phyloP scores from a whole-genome alignment of 2,888 invertebrate species.

The Morinoia aosen region DNA sequence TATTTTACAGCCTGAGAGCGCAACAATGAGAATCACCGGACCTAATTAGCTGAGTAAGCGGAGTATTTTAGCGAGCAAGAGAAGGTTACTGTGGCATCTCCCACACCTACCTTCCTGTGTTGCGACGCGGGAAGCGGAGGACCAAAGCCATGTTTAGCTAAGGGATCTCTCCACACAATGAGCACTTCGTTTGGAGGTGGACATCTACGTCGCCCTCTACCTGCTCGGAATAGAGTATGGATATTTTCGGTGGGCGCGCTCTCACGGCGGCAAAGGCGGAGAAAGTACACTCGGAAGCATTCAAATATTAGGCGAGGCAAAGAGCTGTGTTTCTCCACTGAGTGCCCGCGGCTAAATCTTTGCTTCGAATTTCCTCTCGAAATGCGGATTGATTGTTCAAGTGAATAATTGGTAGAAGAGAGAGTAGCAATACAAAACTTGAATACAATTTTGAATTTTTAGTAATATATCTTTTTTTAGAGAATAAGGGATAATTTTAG shows the following conservation, averaged over 20 bases:
- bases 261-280: background rate
- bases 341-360: background rate
- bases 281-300: background rate
- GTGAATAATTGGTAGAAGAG: background rate
- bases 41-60: background rate
- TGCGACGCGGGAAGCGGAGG: background rate
- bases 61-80: background rate
- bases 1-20: background rate
- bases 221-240: conserved; percentile 30
- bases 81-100: background rate
- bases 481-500: no score
- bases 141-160: conserved; percentile 8
- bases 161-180: conserved; percentile 20
- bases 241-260: background rate
- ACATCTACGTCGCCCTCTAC: background rate
- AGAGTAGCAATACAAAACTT: background rate
- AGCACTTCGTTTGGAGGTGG: conserved; percentile 22
- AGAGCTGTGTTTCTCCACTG: background rate
- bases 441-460: no score
- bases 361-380: background rate
- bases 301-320: background rate
- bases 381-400: background rate
- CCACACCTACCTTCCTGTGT: background rate
- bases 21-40: background rate
- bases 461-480: no score